These are phyloP conservation scores for Ifrita kowaldi DNA, from an alignment of 2,113 vertebrate genomes.

Conservation along the genomic window DNA sequence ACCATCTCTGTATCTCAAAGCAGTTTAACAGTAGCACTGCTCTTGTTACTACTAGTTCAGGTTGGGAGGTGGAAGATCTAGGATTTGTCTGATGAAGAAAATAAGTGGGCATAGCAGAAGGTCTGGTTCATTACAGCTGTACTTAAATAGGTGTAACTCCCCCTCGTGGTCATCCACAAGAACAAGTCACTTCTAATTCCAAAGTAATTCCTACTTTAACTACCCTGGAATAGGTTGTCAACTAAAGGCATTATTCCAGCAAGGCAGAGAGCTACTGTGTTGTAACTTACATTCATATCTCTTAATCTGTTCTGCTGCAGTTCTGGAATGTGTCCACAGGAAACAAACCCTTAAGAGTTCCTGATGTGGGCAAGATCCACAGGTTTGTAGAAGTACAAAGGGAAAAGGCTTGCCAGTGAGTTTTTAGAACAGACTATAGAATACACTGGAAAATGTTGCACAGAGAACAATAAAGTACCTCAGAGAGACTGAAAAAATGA, in stretches of 20 bases:
- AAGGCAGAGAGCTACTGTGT: not conserved
- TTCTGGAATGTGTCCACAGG: not conserved
- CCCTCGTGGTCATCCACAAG: not conserved
- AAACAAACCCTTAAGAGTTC: not conserved
- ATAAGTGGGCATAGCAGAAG: not conserved
- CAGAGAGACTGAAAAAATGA: not conserved
- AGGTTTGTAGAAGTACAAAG: not conserved
- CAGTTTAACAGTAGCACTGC: not conserved
- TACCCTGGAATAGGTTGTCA: not conserved
- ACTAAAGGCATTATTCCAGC: not conserved
- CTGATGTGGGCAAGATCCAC: not conserved
- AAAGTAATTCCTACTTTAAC: not conserved
- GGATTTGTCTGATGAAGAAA: not conserved
- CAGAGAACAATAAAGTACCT: not conserved
- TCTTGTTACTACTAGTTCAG: not conserved
- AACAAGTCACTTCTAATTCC: not conserved
- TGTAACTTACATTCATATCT: not conserved
- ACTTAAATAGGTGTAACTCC: not conserved
- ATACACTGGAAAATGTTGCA: not conserved
- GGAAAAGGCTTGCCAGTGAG: not conserved
- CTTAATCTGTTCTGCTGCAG: not conserved
- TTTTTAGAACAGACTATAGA: not conserved
- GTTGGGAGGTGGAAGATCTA: not conserved
- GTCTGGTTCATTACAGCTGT: not conserved
- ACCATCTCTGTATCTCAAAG: not conserved